phyloP scores from a whole-genome alignment of 1,140 invertebrate genomes.

The Asbolus verrucosus region DNA sequence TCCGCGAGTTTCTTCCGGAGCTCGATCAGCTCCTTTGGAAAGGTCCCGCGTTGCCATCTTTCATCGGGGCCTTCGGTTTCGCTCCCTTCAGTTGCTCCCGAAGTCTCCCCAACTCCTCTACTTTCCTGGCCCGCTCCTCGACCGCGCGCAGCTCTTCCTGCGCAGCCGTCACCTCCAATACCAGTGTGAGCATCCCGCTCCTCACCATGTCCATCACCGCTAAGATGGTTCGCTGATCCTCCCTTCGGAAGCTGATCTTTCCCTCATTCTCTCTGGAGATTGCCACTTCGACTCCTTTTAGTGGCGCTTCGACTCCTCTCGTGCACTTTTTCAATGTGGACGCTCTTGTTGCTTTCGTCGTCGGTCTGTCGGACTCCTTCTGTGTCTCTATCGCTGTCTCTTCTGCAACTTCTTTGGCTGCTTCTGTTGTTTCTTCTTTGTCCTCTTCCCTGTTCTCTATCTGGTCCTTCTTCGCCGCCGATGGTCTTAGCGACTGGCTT shows the following conservation, averaged over 20 bases:
- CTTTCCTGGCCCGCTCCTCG: neutral
- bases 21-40: too few relatives aligned
- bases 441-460: neutral
- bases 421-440: neutral
- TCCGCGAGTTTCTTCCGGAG: too few relatives aligned
- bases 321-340: neutral
- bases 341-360: neutral
- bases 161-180: neutral
- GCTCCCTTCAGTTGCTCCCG: neutral
- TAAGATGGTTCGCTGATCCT: neutral
- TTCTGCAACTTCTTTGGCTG: neutral
- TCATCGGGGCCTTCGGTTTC: too few relatives aligned
- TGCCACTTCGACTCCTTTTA: neutral
- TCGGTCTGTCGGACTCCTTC: neutral
- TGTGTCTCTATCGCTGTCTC: neutral
- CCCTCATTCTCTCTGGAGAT: neutral
- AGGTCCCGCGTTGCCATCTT: too few relatives aligned
- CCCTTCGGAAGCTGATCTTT: neutral
- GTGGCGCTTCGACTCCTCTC: neutral
- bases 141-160: neutral
- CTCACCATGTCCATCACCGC: neutral
- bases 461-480: neutral
- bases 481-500: neutral
- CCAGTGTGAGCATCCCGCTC: neutral
- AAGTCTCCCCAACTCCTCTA: neutral